A percentile compares a stretch with the other conserved stretches of the same genome.
These are phyloP conservation scores for Cloeon dipterum DNA, from an alignment of 2,888 invertebrate genomes.

Conservation along the genomic window DNA sequence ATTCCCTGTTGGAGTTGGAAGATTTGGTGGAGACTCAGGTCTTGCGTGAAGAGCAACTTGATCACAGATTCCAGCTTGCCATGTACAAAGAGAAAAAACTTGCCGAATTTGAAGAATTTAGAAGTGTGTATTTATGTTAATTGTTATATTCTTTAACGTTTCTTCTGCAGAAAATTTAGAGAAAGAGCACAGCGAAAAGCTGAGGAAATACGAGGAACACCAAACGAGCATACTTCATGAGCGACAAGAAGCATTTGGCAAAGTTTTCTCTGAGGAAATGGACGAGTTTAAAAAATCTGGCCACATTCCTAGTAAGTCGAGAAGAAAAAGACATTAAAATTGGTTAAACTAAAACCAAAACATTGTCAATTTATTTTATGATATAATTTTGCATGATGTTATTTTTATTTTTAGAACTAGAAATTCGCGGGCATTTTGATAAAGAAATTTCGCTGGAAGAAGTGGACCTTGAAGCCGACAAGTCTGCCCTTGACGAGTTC, in stretches of 20 bases:
- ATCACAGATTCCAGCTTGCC: constrained; percentile 45
- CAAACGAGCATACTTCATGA: constrained; percentile 31
- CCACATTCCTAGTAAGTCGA: constrained; percentile 31
- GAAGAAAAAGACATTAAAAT: too few species aligned
- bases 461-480: background rate
- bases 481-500: background rate
- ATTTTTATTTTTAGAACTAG: too few species aligned
- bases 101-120: constrained; percentile 22
- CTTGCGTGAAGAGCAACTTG: constrained; percentile 42
- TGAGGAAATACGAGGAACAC: constrained; percentile 28
- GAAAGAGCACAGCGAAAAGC: constrained; percentile 28
- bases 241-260: constrained; percentile 40
- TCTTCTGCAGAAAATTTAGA: constrained; percentile 26
- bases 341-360: too few species aligned
- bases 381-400: too few species aligned
- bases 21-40: constrained; percentile 43
- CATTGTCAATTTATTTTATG: too few species aligned
- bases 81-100: constrained; percentile 47
- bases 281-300: constrained; percentile 36
- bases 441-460: background rate
- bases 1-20: constrained; percentile 36
- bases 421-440: background rate
- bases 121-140: constrained; percentile 23
- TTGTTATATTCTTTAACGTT: constrained; percentile 9
- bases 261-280: constrained; percentile 43